These are phyloP conservation scores for Acanthisitta chloris DNA, from an alignment of 2,113 vertebrate species.

Conservation along the genomic window DNA sequence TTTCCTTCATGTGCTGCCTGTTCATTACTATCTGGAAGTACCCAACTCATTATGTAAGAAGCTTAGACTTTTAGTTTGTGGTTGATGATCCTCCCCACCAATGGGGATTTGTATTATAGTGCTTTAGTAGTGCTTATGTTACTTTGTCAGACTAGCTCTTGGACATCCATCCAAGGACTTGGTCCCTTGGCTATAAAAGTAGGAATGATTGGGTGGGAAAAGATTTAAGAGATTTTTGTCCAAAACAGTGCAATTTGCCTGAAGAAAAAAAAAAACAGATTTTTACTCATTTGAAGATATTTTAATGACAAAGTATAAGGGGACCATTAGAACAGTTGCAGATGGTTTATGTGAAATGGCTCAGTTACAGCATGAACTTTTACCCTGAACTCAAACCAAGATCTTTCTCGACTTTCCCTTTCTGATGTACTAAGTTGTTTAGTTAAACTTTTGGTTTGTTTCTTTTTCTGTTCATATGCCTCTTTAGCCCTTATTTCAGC, in stretches of 20 bases:
- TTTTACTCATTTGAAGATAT: background rate
- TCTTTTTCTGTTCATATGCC: conserved; percentile 37
- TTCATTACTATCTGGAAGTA: background rate
- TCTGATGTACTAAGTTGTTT: conserved; percentile 25
- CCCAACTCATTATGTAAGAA: background rate
- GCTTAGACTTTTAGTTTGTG: background rate
- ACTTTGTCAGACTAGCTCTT: background rate
- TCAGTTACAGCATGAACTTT: conserved; percentile 53
- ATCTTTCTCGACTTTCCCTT: background rate
- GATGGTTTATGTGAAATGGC: conserved; percentile 30
- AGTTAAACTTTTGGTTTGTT: conserved; percentile 67
- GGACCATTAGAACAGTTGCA: background rate
- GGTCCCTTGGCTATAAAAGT: background rate
- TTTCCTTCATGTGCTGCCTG: background rate
- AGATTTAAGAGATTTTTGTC: background rate
- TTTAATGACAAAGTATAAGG: background rate
- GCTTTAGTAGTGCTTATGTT: background rate
- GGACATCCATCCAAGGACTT: background rate
- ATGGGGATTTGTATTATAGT: background rate
- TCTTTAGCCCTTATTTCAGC: conserved; percentile 32
- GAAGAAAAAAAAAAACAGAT: background rate
- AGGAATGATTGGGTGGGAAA: background rate
- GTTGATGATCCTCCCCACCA: background rate
- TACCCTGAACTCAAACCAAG: conserved; percentile 44
- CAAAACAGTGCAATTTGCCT: background rate